phyloP scores from a whole-genome alignment of 2,113 vertebrate genomes.

The Heterocephalus glaber region DNA sequence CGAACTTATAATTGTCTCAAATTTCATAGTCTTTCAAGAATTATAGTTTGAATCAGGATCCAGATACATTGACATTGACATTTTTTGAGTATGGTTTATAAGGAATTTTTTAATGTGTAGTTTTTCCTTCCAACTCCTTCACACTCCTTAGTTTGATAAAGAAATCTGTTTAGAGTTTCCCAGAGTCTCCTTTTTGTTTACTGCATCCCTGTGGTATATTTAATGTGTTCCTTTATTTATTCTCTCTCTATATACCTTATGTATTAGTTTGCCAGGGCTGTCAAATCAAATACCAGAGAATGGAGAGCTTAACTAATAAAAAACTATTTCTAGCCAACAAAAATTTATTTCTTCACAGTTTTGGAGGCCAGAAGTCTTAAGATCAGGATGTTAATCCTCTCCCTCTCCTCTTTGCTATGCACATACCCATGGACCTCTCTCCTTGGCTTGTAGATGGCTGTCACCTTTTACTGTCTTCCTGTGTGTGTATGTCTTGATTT shows the following conservation, averaged over 20 bases:
- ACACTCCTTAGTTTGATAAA: neutral
- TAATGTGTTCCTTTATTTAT: neutral
- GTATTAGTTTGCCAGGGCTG: neutral
- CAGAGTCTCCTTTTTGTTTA: neutral
- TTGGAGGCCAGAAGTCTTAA: neutral
- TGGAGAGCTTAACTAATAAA: neutral
- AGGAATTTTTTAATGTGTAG: neutral
- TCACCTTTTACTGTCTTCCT: neutral
- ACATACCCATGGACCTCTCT: neutral
- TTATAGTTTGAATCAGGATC: neutral
- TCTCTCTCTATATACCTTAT: neutral
- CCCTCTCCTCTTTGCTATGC: neutral
- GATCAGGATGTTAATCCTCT: neutral
- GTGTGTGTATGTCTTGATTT: neutral
- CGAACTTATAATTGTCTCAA: neutral
- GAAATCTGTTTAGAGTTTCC: constrained; percentile 16
- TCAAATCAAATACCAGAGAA: neutral
- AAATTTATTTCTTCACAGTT: neutral
- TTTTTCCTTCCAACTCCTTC: neutral
- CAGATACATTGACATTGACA: neutral
- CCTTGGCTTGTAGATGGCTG: neutral
- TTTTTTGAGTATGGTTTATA: neutral
- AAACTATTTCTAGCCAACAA: neutral
- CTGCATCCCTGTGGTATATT: neutral
- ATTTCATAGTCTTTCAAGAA: neutral